phyloP scores from a whole-genome alignment of 2,888 invertebrate species.

The Cheilosia impressa region DNA sequence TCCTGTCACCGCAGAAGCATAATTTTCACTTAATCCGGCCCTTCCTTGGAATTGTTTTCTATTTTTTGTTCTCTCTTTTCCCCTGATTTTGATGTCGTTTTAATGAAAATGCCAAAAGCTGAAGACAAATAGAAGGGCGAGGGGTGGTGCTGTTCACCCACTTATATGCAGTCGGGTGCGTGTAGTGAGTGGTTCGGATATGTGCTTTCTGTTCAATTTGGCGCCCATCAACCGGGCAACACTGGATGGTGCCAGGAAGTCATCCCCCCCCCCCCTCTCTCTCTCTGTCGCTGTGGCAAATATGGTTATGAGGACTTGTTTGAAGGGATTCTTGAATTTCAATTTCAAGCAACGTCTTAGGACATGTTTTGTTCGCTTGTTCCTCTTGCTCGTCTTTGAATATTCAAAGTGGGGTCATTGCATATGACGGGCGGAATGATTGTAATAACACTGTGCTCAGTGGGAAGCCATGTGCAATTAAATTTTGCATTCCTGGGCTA shows the following conservation, averaged over 20 bases:
- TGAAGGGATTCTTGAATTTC: conserved; percentile 40
- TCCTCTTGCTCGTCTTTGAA: conserved; percentile 53
- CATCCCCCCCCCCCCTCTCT: no score
- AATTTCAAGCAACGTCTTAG: conserved; percentile 48
- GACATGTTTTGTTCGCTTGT: conserved; percentile 37
- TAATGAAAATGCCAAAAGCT: conserved; percentile 74
- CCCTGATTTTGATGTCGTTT: conserved; percentile 68
- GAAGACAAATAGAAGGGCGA: conserved; percentile 55
- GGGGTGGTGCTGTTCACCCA: conserved; percentile 1
- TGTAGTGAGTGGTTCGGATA: conserved; percentile 1
- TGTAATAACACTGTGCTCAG: background rate
- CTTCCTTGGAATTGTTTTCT: conserved; percentile 3
- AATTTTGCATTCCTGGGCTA: conserved; percentile 2
- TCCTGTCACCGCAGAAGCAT: conserved; percentile 68
- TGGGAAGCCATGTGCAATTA: conserved; percentile 6
- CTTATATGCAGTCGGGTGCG: conserved; percentile 8
- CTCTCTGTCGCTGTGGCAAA: background rate
- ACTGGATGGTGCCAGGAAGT: conserved; percentile 58
- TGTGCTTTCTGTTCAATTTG: conserved; percentile 29
- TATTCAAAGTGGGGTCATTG: conserved; percentile 25
- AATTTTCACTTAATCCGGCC: conserved; percentile 72
- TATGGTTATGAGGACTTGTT: conserved; percentile 14
- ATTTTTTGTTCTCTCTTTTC: conserved; percentile 5
- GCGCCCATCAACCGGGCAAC: conserved; percentile 55
- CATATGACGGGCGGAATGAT: background rate